Evolutionary conservation across 2,888 invertebrate genomes (phyloP), one percentile per base, ranked within the genome.

Genomic region (Drosophila subquinaria): DNA sequence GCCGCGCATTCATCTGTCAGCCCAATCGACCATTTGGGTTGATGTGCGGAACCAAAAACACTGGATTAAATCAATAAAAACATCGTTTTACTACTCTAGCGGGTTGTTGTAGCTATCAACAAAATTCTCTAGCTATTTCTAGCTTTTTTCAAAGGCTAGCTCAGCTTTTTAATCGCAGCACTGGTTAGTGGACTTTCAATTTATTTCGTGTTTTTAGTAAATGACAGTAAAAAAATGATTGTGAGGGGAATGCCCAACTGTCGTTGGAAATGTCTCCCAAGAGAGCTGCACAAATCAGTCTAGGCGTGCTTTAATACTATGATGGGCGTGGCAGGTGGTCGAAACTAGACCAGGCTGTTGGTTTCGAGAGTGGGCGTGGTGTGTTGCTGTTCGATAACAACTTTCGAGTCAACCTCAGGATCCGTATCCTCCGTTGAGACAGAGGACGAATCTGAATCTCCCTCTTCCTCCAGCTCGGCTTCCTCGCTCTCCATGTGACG

Each of bases 361-460:
- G 70, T 69, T 35, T 79, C 80, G 0, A 69, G 52, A n/a, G 59
- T 40, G 20, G 80, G 82, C 55, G 82, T 82, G 27, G 80, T 82
- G 1, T 40, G 15, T 45, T 66, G 76, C 10, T 68, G 51, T 30
- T 75, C 79, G 4, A 15, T 30, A 10, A 40, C 27, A 8, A 42
- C 42, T 40, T 40, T 45, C 10, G 20, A 10, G 36, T n/a, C 38
- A 38, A n/a, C n/a, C 3, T 6, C 6, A 38, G 38, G 11, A n/a
- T 35, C 45, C 11, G 6, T n/a, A 9, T 73, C 57, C 1, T 60
- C 70, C 0, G 36, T 51, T 0, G 65, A 59, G 1, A 51, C 55
- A 3, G 30, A 27, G 5, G 45, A 69, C 2, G 30, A 43, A 11
- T 75, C 75, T 0, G 43, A 40, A 10, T 75, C 75, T 6, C 42